Base-by-base conservation (phyloP, 2,113 vertebrate species). In the Plecotus auritus region DNA sequence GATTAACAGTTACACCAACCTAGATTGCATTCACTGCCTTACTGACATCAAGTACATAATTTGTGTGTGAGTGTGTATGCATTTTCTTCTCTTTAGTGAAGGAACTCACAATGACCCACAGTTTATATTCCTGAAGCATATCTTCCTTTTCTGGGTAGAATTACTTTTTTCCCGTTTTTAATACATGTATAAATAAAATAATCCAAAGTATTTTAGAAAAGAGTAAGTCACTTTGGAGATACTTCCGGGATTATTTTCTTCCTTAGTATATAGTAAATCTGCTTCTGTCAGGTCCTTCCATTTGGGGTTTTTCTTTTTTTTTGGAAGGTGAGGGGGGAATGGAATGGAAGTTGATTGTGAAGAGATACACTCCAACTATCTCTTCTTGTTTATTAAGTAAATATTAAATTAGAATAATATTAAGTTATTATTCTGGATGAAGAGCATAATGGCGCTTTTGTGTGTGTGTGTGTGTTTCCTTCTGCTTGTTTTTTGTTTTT, bases 281-380 rank as follows among this genome's bases (percentile, higher is more conserved):
- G 1, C 30, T 86, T 86, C n/a, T 59, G 23, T 90, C 20, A 66
- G 23, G 6, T 73, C 11, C 47, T 81, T 37, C 37, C 9, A 64
- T 83, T 82, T 54, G 42, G 14, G 13, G 9, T n/a, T 90, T 61
- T 54, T 45, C 23, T n/a, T n/a, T 40, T n/a, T 35, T 77, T 26
- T 26, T 12, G 4, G 7, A 1, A 0, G 9, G 6, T 5, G 4
- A 7, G 9, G 22, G 2, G 6, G 1, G 0, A 22, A 26, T 5
- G 4, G 7, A 4, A 28, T 12, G 0, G 7, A 56, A 23, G 7
- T 51, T 47, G 42, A 84, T 30, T 61, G n/a, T 70, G 80, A 94
- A 85, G 16, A 61, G 23, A 61, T 28, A 61, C 23, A 69, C 73
- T 72, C 30, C 14, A 70, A 78, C 3, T 40, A 69, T 74, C 70